Evolutionary conservation across 2,113 vertebrate species (phyloP).

Genomic region (Leucoraja erinaceus): DNA sequence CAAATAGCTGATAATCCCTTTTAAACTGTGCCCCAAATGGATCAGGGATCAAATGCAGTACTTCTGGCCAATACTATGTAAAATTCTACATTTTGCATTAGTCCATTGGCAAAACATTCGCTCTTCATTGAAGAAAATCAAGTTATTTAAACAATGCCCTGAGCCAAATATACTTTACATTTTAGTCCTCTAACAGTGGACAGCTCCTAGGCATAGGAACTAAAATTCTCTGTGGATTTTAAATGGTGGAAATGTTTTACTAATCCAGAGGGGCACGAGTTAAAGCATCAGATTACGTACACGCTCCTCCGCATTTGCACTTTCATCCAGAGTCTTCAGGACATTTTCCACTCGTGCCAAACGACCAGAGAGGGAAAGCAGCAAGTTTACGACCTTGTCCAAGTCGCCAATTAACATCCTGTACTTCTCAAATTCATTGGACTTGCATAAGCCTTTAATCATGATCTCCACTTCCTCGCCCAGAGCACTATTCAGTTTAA

Average conservation of each 20-base stretch:
- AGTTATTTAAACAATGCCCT: background rate
- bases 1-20: background rate
- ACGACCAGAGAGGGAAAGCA: conserved; percentile 85
- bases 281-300: conserved; percentile 54
- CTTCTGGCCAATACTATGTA: background rate
- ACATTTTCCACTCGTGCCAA: conserved; percentile 78
- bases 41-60: background rate
- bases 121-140: background rate
- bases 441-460: conserved; percentile 72
- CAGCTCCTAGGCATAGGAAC: background rate
- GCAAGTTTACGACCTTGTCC: conserved; percentile 88
- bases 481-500: conserved; percentile 64
- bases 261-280: background rate
- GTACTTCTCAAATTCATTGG: conserved; percentile 90
- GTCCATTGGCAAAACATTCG: no score
- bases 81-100: no score
- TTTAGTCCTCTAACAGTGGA: no score
- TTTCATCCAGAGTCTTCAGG: conserved; percentile 60
- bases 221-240: background rate
- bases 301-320: conserved; percentile 65
- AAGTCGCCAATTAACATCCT: conserved; percentile 88
- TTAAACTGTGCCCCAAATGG: background rate
- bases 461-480: conserved; percentile 67
- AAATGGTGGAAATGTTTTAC: background rate
- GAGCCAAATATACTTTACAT: background rate